phyloP scores from a whole-genome alignment of 1,140 invertebrate species.

The Scaptomyza montana region DNA sequence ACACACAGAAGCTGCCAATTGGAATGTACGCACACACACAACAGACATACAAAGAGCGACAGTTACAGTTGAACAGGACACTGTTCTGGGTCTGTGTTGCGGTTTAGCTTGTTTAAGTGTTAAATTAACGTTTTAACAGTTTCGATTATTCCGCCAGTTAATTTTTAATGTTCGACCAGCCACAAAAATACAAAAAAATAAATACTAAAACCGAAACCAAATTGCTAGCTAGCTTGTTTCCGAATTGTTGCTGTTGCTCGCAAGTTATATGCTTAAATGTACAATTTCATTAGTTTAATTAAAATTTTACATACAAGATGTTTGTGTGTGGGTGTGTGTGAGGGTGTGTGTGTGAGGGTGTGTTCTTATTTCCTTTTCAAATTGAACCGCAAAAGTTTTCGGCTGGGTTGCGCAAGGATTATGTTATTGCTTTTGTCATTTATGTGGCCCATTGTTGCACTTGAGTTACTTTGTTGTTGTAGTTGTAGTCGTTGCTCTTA shows the following conservation, averaged over 20 bases:
- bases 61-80: slow-evolving; percentile 56
- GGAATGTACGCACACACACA: slow-evolving; percentile 59
- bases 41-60: slow-evolving; percentile 15
- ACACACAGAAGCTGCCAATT: slow-evolving; percentile 80
- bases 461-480: slow-evolving; percentile 26
- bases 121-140: slow-evolving; percentile 81
- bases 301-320: slow-evolving; percentile 60
- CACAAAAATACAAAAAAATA: slow-evolving; percentile 15
- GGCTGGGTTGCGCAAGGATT: slow-evolving; percentile 55
- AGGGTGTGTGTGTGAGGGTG: slow-evolving; percentile 9
- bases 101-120: slow-evolving; percentile 81
- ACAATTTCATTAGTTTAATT: slow-evolving; percentile 82
- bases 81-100: slow-evolving; percentile 59
- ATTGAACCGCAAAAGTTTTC: slow-evolving; percentile 76
- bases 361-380: slow-evolving; percentile 68
- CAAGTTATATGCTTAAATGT: slow-evolving; percentile 49
- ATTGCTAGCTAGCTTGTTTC: slow-evolving; percentile 29
- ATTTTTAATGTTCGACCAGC: slow-evolving; percentile 65
- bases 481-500: not conserved
- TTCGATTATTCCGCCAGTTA: slow-evolving; percentile 77
- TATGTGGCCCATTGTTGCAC: slow-evolving; percentile 58
- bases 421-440: slow-evolving; percentile 71
- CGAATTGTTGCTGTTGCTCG: not conserved
- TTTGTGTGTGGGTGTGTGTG: slow-evolving; percentile 18
- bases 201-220: slow-evolving; percentile 5